These are phyloP conservation scores for Drosophila oshimai DNA, from an alignment of 1,140 invertebrate genomes.

Conservation along the genomic window DNA sequence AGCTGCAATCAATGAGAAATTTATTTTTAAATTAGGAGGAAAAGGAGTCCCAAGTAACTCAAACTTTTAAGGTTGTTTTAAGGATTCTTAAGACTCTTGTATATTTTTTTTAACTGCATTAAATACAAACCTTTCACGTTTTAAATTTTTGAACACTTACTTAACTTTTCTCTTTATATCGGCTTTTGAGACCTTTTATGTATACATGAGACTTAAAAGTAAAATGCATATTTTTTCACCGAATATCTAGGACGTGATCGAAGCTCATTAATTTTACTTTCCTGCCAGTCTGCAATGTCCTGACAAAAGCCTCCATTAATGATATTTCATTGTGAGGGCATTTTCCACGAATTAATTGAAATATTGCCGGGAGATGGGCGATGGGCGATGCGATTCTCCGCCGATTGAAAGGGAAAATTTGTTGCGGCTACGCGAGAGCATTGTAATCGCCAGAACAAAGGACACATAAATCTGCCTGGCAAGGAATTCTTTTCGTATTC, in stretches of 20 bases:
- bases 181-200: too few species aligned
- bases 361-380: slow-evolving; percentile 57
- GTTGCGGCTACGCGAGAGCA: slow-evolving; percentile 42
- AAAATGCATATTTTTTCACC: neutral
- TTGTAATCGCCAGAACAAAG: slow-evolving; percentile 64
- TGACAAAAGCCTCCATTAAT: slow-evolving; percentile 19
- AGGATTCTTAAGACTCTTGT: too few species aligned
- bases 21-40: too few species aligned
- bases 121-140: too few species aligned
- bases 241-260: neutral
- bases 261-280: slow-evolving; percentile 16
- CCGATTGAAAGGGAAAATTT: slow-evolving; percentile 74
- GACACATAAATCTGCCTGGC: slow-evolving; percentile 62
- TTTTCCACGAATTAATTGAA: slow-evolving; percentile 72
- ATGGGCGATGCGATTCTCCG: slow-evolving; percentile 12
- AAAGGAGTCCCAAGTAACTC: too few species aligned
- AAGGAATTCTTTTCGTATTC: slow-evolving; percentile 28
- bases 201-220: too few species aligned
- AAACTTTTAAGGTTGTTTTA: too few species aligned
- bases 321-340: slow-evolving; percentile 24
- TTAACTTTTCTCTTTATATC: too few species aligned
- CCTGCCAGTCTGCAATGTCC: neutral
- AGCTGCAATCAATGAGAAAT: too few species aligned
- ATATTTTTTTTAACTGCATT: too few species aligned
- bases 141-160: neutral